These are phyloP conservation scores for Onychostruthus taczanowskii DNA, from an alignment of 2,113 vertebrate genomes.

Conservation along the genomic window DNA sequence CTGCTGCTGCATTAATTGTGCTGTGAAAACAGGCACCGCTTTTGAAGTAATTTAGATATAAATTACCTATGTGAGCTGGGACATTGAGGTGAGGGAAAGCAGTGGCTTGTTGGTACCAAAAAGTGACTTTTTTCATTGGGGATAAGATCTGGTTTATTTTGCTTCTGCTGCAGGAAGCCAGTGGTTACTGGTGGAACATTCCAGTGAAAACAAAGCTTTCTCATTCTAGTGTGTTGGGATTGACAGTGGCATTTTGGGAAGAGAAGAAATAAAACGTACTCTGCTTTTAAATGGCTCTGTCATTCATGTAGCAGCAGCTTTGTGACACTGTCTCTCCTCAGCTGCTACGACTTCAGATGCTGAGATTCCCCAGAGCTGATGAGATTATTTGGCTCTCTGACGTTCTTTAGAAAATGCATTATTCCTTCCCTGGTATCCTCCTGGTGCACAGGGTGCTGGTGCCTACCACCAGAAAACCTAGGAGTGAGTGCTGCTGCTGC, in stretches of 20 bases:
- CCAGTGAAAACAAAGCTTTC: neutral
- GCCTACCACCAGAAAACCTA: neutral
- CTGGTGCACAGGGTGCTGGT: neutral
- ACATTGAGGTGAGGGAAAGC: neutral
- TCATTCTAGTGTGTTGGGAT: neutral
- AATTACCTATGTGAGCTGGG: neutral
- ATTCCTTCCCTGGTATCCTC: neutral
- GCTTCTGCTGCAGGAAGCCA: rapidly evolving
- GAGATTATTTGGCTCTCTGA: neutral
- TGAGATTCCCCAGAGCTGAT: neutral
- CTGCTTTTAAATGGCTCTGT: neutral
- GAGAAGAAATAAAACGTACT: neutral
- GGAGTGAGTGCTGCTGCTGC: neutral
- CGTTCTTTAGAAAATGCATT: neutral
- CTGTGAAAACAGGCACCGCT: neutral
- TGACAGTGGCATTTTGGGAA: neutral
- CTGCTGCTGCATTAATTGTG: constrained; percentile 22
- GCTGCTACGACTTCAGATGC: neutral
- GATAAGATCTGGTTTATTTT: neutral
- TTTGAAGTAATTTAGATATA: neutral
- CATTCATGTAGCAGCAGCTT: neutral
- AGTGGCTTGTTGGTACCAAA: neutral
- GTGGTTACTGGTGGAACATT: neutral
- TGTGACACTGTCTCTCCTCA: neutral
- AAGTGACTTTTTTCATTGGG: neutral